Evolutionary conservation across 2,888 invertebrate species (phyloP), one percentile per base, ranked within the genome.

Genomic region (Stenurella melanura): DNA sequence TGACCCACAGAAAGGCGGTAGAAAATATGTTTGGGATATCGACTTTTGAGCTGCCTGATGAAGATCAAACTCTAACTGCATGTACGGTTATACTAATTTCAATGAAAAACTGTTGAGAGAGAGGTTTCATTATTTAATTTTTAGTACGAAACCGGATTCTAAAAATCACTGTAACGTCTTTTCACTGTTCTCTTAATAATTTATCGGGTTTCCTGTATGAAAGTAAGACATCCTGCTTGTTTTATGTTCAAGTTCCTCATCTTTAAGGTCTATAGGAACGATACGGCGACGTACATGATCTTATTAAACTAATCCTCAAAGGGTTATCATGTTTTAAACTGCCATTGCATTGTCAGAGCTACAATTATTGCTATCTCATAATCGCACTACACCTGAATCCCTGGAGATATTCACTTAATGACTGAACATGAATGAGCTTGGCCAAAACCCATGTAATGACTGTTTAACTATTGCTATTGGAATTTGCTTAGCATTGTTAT

Each of bases 381-480:
- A 69, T 57, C 30, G 18, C 19, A 57, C 38, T 26, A 26, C 54
- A 72, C 63, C 21, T 70, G 57, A 69, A 38, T 30, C 15, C 19
- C n/a, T 7, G 9, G 19, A 21, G 70, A 9, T 60, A 18, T 66
- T 70, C 60, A 58, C 34, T 34, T 58, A 70, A 70, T 42, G 21
- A 12, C 21, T 11, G 50, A 26, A 70, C 61, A 70, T 61, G 26
- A n/a, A 18, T 57, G 34, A 61, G 58, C 42, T 17, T 42, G n/a
- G 42, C n/a, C 21, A 60, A 69, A 61, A 60, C 38, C 21, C 21
- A n/a, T 60, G 70, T 60, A 70, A 42, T 70, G n/a, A 26, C n/a
- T 38, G 21, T n/a, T 60, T 17, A 60, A 58, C 60, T 42, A 34
- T 42, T 58, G 70, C 17, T 38, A 38, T 19, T 70, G 38, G 34